Evolutionary conservation across 2,888 invertebrate species (phyloP).

Genomic region (Cataglyphis albicans): DNA sequence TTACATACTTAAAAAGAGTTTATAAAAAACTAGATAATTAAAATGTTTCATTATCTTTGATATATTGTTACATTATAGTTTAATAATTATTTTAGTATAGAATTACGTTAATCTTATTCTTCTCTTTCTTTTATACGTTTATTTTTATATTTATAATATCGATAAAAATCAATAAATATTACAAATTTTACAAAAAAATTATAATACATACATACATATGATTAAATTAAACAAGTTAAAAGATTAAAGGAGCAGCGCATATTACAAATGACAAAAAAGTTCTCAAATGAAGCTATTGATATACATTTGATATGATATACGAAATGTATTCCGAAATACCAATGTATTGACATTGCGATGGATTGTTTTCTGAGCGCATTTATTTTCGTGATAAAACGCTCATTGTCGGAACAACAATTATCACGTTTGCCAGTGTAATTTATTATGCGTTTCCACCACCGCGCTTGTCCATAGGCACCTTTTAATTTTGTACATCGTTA

Average conservation of each 20-base stretch:
- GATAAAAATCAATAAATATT: background rate
- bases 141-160: background rate
- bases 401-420: constrained; percentile 36
- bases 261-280: background rate
- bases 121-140: background rate
- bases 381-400: constrained; percentile 8
- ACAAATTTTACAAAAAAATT: background rate
- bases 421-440: constrained; percentile 23
- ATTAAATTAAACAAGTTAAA: background rate
- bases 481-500: constrained; percentile 35
- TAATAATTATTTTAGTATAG: background rate
- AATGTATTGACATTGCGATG: background rate
- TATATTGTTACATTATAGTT: background rate
- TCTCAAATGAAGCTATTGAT: background rate
- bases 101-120: background rate
- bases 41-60: background rate
- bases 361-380: constrained; percentile 12
- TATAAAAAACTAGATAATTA: background rate
- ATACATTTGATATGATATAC: background rate
- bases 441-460: constrained; percentile 11
- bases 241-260: background rate
- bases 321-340: background rate
- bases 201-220: too few relatives aligned
- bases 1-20: background rate
- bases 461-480: constrained; percentile 28